Evolutionary conservation across 2,113 vertebrate species (phyloP), one percentile per base, ranked within the genome.

Genomic region (Cryptotis parvus): DNA sequence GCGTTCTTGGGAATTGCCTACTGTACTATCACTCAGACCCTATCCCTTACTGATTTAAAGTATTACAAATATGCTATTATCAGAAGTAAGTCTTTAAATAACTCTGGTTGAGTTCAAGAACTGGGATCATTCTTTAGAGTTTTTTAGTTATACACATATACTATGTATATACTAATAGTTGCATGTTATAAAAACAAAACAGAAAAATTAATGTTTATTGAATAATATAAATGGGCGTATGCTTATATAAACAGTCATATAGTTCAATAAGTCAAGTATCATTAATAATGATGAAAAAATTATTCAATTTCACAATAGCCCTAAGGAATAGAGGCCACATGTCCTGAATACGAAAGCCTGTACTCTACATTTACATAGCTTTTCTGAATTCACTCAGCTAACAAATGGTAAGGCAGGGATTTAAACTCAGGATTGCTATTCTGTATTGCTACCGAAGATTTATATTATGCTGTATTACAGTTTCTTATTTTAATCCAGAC

Each of bases 361-460:
- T 33, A 77, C 15, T 12, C 20, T 6, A 7, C 0, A 29, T 61
- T 55, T 89, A 20, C n/a, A 11, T 55, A 61, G 14, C 31, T 73
- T 78, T 10, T 26, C 55, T 69, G 15, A 65, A 2, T n/a, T 81
- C 45, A 52, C 26, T 20, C 29, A 77, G 6, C 24, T 63, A 43
- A 20, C 72, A 35, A 77, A n/a, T 4, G 8, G 5, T 9, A 41
- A 70, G 75, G 27, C 45, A 75, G 49, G 26, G 41, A 72, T 52
- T 69, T 77, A 77, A 95, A 80, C 31, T 65, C 63, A 35, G 27
- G 39, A 9, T 52, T 79, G 66, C 74, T 79, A 37, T 31, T 87
- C 39, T 58, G 49, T 24, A 29, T 2, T 52, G 29, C 18, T 37
- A 29, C 9, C 43, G 18, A 4, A 55, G 31, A 29, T 65, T 63